Base-by-base conservation (phyloP, 2,797 vertebrate species). In the Pygocentrus nattereri region DNA sequence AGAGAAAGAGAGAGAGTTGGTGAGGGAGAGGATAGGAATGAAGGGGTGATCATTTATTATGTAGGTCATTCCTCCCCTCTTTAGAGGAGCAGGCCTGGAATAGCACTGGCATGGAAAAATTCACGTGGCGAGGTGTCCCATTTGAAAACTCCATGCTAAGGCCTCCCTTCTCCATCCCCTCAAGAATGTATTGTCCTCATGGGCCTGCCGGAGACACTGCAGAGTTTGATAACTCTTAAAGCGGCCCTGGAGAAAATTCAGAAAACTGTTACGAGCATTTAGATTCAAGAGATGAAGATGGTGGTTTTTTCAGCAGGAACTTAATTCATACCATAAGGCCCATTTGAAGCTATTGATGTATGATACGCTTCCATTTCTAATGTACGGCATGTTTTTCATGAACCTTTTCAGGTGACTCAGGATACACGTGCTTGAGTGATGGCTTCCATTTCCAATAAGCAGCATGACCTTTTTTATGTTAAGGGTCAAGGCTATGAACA, bases 81-180 rank as follows among this genome's bases (percentile, higher is more conserved):
- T 34, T 72, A 85, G 82, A 85, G 64, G 47, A 77, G 77, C 38
- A 54, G 58, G 75, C 56, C 77, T 85, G 81, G 85, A 88, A 79
- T 77, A 70, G 85, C 77, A 83, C 79, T 80, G 74, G 81, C 82
- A 86, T 84, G 56, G 41, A 64, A 89, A 88, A 90, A 80, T 78
- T 79, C 76, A 85, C 84, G 76, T 78, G 83, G 85, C 77, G 84
- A 89, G 85, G 83, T 86, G 87, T 88, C 88, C 84, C 86, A 84
- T 85, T 78, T 68, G 76, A 83, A 85, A 76, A 50, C 73, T 47
- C 65, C 58, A 23, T 12, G 1, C 44, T 77, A 79, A 83, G 72
- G 73, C 67, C 79, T 18, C 27, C 77, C 47, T 13, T 54, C 47
- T 68, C 49, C 34, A 27, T 25, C 54, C 30, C 50, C 62, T 47